Base-by-base conservation (phyloP, 2,113 vertebrate species). In the Bos indicus region DNA sequence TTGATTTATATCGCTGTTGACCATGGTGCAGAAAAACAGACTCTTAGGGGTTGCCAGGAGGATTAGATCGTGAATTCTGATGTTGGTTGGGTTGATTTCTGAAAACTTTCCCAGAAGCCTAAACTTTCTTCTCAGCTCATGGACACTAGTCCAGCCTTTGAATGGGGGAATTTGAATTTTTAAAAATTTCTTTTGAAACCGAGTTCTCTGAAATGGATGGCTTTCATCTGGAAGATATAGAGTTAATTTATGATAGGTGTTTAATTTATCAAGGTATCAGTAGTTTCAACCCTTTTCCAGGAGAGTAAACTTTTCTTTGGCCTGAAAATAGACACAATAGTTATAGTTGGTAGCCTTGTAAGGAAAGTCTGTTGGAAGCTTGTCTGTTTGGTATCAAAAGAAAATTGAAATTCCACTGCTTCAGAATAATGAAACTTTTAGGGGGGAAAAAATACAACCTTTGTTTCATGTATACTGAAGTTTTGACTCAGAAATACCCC, bases 401-500 rank as follows among this genome's bases (percentile, higher is more conserved):
- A 82, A 98, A 96, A 97, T 94, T 94, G 86, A 90, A 98, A 98
- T 95, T 93, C 64, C 87, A 64, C 94, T 94, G 87, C 93, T 98
- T 97, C 83, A 86, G 89, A 97, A 83, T 97, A 97, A 97, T 94
- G 81, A 95, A 98, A 88, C 57, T 88, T 96, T 89, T 92, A 90
- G 51, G 88, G 48, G 88, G 67, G 64, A 89, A 77, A 77, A 77
- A 30, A 40, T 59, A 30, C 28, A 54, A 36, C 59, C 64, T 96
- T 97, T 88, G 91, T 98, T 95, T 97, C 93, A 96, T 97, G 81
- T 56, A 28, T 93, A 92, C 96, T 95, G 97, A 98, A 95, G 96
- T 96, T 96, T 97, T 93, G 95, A 96, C 91, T 97, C 62, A 97
- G 88, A 97, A 96, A 94, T 97, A 81, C 62, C 92, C 87, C 90